Percentiles rank a stretch among this genome's conserved stretches.
Conservation (phyloP, 1,140 invertebrate species). For the Ruditapes philippinarum region DNA sequence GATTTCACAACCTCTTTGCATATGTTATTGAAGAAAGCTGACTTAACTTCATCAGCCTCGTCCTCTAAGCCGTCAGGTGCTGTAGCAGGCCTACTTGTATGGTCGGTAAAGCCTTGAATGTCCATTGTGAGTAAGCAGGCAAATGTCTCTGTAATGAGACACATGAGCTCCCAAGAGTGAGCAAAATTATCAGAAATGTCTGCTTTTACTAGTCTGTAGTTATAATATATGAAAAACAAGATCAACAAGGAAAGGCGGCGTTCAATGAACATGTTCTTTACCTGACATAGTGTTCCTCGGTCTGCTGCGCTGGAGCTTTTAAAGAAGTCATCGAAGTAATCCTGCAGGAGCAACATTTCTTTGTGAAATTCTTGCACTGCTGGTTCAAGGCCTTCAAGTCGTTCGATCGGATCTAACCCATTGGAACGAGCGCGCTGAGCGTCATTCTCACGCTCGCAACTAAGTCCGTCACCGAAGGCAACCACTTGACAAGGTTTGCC, state of each 20-base stretch:
- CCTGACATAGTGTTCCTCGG: slow-evolving; percentile 48
- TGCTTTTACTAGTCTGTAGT: slow-evolving; percentile 40
- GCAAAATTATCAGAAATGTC: slow-evolving; percentile 48
- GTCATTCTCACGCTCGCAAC: slow-evolving; percentile 41
- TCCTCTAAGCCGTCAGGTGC: too few species aligned
- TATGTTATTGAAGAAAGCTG: too few species aligned
- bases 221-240: too few species aligned
- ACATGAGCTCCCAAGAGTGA: slow-evolving; percentile 46
- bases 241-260: too few species aligned
- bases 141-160: not conserved
- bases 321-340: slow-evolving; percentile 54
- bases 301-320: slow-evolving; percentile 56
- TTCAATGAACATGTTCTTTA: slow-evolving; percentile 60
- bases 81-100: too few species aligned
- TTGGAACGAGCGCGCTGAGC: not conserved
- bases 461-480: slow-evolving; percentile 35
- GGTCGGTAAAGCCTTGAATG: too few species aligned
- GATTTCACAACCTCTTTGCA: not conserved
- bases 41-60: too few species aligned
- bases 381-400: slow-evolving; percentile 56
- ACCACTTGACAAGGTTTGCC: not conserved
- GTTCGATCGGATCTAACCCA: slow-evolving; percentile 8
- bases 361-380: slow-evolving; percentile 63
- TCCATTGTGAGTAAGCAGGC: not conserved
- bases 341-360: slow-evolving; percentile 60